Percentiles rank a stretch among this genome's conserved stretches.
Evolutionary conservation across 2,888 invertebrate genomes (phyloP).

Genomic region (Eristalinus sepulchralis): DNA sequence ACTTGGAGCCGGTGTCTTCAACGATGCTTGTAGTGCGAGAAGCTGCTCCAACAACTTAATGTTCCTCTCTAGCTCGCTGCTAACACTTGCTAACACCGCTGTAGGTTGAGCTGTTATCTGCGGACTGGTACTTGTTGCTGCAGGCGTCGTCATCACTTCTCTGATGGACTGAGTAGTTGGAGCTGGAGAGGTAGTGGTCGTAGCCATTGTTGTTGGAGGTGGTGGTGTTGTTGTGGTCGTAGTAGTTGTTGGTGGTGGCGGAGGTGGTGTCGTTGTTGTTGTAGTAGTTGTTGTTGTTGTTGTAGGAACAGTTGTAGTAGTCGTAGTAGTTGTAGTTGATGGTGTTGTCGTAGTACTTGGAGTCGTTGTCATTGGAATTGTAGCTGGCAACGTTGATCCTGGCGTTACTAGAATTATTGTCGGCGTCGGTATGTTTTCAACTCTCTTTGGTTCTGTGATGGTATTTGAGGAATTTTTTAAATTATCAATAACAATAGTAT

Average conservation of each 20-base stretch:
- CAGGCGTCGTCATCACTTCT: conserved; percentile 20
- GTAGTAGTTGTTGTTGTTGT: conserved; percentile 46
- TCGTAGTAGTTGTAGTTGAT: conserved; percentile 77
- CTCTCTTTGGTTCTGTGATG: conserved; percentile 63
- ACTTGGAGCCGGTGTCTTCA: conserved; percentile 57
- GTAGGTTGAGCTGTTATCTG: not conserved
- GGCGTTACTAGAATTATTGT: conserved; percentile 56
- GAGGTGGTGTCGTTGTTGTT: conserved; percentile 21
- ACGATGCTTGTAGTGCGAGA: conserved; percentile 72
- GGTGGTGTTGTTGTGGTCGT: conserved; percentile 75
- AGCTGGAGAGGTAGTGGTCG: conserved; percentile 66
- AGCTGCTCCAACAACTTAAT: conserved; percentile 63
- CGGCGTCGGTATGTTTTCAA: conserved; percentile 54
- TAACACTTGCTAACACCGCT: conserved; percentile 6
- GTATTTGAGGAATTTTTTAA: conserved; percentile 67
- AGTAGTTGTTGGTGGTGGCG: conserved; percentile 24
- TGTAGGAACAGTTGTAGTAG: conserved; percentile 76
- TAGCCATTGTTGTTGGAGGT: conserved; percentile 44
- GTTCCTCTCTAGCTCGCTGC: conserved; percentile 60
- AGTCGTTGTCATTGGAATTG: conserved; percentile 75
- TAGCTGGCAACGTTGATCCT: conserved; percentile 41
- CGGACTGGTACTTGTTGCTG: conserved; percentile 17
- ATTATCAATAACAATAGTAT: conserved; percentile 63
- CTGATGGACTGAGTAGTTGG: conserved; percentile 71
- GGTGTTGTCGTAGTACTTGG: conserved; percentile 71